Conservation (phyloP, 2,888 invertebrate species). For the Napeogenes inachia region DNA sequence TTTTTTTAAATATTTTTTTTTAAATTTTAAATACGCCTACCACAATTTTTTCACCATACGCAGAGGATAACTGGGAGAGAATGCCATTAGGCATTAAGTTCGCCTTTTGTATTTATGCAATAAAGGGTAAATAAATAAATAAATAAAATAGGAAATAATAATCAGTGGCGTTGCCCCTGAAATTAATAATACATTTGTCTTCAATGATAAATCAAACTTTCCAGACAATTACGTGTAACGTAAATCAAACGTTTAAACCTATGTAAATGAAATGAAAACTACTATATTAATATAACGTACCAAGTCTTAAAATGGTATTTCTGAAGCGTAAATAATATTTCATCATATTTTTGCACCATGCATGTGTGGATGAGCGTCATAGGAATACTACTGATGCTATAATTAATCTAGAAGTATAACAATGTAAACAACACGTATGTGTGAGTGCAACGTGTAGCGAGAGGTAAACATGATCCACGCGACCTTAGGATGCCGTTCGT, state of each 20-base stretch:
- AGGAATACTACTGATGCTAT: conserved; percentile 15
- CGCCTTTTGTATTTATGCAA: no score
- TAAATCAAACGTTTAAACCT: not conserved
- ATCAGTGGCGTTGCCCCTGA: conserved; percentile 1
- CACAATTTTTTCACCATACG: no score
- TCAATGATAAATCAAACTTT: not conserved
- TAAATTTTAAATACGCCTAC: no score
- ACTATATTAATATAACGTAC: no score
- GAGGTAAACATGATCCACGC: conserved; percentile 32
- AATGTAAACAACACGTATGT: conserved; percentile 18
- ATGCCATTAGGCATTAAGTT: no score
- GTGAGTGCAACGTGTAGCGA: conserved; percentile 17
- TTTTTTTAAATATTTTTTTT: no score
- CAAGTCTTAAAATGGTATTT: not conserved
- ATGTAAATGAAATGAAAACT: no score
- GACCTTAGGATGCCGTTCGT: conserved; percentile 37
- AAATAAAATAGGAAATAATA: not conserved
- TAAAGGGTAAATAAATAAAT: no score
- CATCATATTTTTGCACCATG: conserved; percentile 3
- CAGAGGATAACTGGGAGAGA: no score
- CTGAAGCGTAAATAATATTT: conserved; percentile 9
- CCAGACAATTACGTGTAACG: not conserved
- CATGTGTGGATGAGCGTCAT: conserved; percentile 9
- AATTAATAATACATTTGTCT: conserved; percentile 4
- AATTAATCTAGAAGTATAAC: conserved; percentile 16